Evolutionary conservation across 2,888 invertebrate species (phyloP).

Genomic region (Ellobium chinense): DNA sequence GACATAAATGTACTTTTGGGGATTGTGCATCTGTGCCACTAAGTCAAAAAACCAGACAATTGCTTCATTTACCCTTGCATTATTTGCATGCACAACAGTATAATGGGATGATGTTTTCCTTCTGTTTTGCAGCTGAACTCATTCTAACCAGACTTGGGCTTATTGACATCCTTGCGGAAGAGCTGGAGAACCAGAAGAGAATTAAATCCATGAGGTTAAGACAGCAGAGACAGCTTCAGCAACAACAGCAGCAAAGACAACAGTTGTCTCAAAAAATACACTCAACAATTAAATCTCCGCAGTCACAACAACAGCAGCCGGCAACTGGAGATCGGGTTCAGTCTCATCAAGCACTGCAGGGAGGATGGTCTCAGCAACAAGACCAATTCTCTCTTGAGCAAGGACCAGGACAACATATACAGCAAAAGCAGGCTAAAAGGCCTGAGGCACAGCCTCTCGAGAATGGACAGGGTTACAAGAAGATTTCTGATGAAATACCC

Average conservation of each 20-base stretch:
- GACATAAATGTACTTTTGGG: too few relatives aligned
- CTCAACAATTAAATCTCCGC: not conserved
- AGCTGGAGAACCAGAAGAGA: constrained; percentile 32
- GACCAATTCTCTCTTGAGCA: not conserved
- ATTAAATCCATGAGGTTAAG: not conserved
- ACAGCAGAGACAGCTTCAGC: not conserved
- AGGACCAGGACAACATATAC: not conserved
- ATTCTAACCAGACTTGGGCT: constrained; percentile 69
- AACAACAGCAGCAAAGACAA: not conserved
- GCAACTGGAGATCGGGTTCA: not conserved
- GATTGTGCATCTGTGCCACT: too few relatives aligned
- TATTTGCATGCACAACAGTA: too few relatives aligned
- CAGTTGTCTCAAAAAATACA: not conserved
- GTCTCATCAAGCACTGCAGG: not conserved
- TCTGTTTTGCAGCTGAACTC: constrained; percentile 71
- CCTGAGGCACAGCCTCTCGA: not conserved
- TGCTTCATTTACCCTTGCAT: too few relatives aligned
- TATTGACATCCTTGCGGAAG: constrained; percentile 64
- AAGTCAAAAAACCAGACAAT: too few relatives aligned
- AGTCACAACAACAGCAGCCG: not conserved
- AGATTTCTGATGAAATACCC: not conserved
- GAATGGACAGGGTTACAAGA: not conserved
- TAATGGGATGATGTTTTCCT: too few relatives aligned
- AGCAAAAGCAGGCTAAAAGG: not conserved
- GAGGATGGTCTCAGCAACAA: not conserved